Base-by-base conservation (phyloP, 2,888 invertebrate species). In the Caenorhabditis sp. region DNA sequence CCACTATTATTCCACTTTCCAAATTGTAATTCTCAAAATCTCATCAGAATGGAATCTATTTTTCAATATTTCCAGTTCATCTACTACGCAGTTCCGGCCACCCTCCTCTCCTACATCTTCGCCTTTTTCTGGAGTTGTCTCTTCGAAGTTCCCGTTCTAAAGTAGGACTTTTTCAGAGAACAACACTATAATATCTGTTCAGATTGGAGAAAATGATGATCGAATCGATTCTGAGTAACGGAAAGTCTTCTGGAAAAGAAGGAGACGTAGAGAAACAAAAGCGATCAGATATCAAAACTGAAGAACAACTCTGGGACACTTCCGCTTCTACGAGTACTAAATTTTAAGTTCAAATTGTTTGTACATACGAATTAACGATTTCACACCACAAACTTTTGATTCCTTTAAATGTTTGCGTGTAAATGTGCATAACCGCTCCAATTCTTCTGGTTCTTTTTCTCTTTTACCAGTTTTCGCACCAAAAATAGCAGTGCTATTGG, bases 91-190 rank as follows among this genome's bases (percentile, higher is more conserved):
- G 48, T 80, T 0, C 74, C 80, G 0, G 63, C 66, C 7, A 70
- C 65, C 1, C 11, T 70, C 0, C 37, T 78, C 11, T 43, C 78
- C 26, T 80, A 73, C 15, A 20, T 68, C 30, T 68, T 75, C 41
- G 80, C 78, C 15, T 73, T 80, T 24, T 72, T 75, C 52, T 80
- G 80, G 80, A 80, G 80, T 35, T 73, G 72, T 20, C 48, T 66
- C 13, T 76, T 75, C 35, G 80, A 80, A 61, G 37, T 80, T 37
- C 71, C 77, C 7, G 30, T 71, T 30, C 35, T 70, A 13, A 80
- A 80, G 63, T 58, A 15, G 13, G 70, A 6, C n/a, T n/a, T n/a
- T n/a, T n/a, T n/a, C n/a, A n/a, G n/a, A n/a, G n/a, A n/a, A n/a
- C n/a, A n/a, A n/a, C 1, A 7, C 3, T 27, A 2, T 41, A 24